Base-by-base conservation (phyloP, 2,113 vertebrate genomes). In the Saimiri boliviensis region DNA sequence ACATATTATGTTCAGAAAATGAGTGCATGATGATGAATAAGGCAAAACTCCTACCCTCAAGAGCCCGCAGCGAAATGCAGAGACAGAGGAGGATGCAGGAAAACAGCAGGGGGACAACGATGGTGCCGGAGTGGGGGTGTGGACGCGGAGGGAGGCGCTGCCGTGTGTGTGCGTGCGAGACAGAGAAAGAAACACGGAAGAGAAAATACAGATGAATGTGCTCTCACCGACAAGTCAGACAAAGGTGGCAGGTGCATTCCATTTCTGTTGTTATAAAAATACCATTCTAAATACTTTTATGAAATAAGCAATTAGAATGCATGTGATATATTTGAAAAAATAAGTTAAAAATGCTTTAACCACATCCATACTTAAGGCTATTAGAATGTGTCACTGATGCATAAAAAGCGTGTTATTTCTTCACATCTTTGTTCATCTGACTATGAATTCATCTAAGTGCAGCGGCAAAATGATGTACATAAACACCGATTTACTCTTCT, bases 391-490 rank as follows among this genome's bases (percentile, higher is more conserved):
- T 88, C 93, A 86, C 49, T 52, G 83, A 86, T 76, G 84, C 97
- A 49, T 95, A 79, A 89, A 96, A 97, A 98, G 77, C 30, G 96
- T 45, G 56, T 89, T 95, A 83, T 93, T 94, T 56, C 95, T 97
- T 95, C 96, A 96, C 94, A 92, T 93, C 97, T 96, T 93, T 87
- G 97, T 98, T 97, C 97, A 85, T 96, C 97, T 98, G 97, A 89
- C 91, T 58, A n/a, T 97, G 97, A 92, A 98, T 97, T 97, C 96
- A 87, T 97, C 98, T 97, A 98, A 95, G 90, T 95, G 94, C 93
- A 98, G 63, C 80, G 97, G 92, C 86, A 54, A 93, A 88, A 97
- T 96, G 92, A 93, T 4, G n/a, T 32, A 5, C 37, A 27, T 23
- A 49, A 42, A 32, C 25, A 17, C 2, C 17, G 42, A 17, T 52